phyloP scores from a whole-genome alignment of 1,140 invertebrate genomes.

The Hyphantria cunea region DNA sequence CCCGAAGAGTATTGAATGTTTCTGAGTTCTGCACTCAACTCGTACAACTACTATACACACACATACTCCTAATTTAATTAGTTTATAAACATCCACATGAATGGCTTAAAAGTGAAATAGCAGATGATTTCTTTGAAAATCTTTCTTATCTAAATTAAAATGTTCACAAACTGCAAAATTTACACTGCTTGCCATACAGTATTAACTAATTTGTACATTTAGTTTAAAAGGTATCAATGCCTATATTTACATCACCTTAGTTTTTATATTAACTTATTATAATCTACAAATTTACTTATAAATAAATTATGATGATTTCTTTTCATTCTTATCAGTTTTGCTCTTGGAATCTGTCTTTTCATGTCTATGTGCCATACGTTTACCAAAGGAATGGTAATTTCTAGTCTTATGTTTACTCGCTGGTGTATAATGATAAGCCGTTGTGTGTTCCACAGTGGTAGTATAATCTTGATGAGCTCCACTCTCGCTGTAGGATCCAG shows the following conservation, averaged over 20 bases:
- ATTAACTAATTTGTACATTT: constrained; percentile 7
- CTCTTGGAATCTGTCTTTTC: constrained; percentile 47
- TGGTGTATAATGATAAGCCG: constrained; percentile 43
- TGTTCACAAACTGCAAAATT: no score
- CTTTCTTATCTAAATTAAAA: no score
- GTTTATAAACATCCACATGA: no score
- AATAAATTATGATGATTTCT: constrained; percentile 35
- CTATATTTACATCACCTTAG: constrained; percentile 26
- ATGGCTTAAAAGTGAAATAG: no score
- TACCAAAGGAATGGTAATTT: constrained; percentile 61
- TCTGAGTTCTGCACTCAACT: no score
- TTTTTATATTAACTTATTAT: constrained; percentile 6
- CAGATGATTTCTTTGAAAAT: no score
- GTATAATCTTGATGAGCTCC: constrained; percentile 46
- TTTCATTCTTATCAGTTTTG: constrained; percentile 45
- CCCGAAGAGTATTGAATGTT: no score
- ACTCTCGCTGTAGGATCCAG: constrained; percentile 47
- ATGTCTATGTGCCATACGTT: constrained; percentile 58
- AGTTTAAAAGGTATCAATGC: background rate
- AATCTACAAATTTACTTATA: background rate
- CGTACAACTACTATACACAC: no score
- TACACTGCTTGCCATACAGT: background rate
- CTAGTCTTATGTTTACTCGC: constrained; percentile 47
- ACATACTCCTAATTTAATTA: no score
- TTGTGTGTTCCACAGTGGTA: constrained; percentile 53